These are phyloP conservation scores for Amphibalanus amphitrite DNA, from an alignment of 1,140 invertebrate species.

Conservation along the genomic window DNA sequence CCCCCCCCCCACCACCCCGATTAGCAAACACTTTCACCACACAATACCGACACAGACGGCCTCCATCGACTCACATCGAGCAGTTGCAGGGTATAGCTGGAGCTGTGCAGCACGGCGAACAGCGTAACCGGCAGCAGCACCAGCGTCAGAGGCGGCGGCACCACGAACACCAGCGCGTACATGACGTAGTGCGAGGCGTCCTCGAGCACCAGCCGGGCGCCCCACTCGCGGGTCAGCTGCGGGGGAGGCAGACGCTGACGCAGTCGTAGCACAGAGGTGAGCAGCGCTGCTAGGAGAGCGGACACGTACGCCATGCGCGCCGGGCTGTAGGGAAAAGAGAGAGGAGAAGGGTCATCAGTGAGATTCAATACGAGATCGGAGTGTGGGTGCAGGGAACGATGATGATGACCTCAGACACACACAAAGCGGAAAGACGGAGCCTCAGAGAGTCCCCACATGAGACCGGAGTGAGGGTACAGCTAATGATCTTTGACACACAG, in stretches of 20 bases:
- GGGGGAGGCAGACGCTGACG: slow-evolving; percentile 77
- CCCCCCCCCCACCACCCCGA: too few species aligned
- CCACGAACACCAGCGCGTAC: slow-evolving; percentile 84
- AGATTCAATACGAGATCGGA: too few species aligned
- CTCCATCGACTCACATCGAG: slow-evolving; percentile 54
- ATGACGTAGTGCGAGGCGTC: slow-evolving; percentile 94
- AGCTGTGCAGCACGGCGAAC: slow-evolving; percentile 77
- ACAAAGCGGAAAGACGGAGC: too few species aligned
- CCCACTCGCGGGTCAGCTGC: slow-evolving; percentile 58
- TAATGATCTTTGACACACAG: too few species aligned
- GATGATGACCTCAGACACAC: too few species aligned
- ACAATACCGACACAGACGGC: too few species aligned
- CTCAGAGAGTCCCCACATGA: too few species aligned
- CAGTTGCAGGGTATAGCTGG: slow-evolving; percentile 69
- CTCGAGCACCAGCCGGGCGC: slow-evolving; percentile 58
- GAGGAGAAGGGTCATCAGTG: too few species aligned
- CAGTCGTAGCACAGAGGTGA: slow-evolving; percentile 70
- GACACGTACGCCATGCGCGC: neutral
- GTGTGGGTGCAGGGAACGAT: too few species aligned
- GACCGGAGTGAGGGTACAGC: too few species aligned
- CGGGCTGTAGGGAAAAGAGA: neutral
- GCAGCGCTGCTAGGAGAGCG: neutral
- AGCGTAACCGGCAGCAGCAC: slow-evolving; percentile 72
- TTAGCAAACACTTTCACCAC: too few species aligned
- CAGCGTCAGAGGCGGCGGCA: slow-evolving; percentile 73